A percentile compares a stretch with the other conserved stretches of the same genome.
Evolutionary conservation across 2,113 vertebrate species (phyloP).

Genomic region (Oxyruncus cristatus): DNA sequence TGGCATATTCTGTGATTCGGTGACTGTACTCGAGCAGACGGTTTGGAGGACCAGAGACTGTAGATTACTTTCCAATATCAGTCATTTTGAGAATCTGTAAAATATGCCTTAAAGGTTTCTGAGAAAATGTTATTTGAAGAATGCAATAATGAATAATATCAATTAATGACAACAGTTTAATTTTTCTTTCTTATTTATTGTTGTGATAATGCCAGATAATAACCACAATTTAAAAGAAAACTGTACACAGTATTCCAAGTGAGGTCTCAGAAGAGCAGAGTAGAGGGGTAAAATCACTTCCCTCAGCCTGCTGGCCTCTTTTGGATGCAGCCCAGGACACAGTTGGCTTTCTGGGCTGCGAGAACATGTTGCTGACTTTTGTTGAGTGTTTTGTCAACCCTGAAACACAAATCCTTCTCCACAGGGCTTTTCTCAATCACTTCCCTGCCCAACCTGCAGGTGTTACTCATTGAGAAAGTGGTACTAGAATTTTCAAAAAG

Average conservation of each 20-base stretch:
- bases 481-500: background rate
- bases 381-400: background rate
- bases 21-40: background rate
- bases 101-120: background rate
- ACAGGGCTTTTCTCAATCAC: background rate
- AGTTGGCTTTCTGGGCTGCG: rapidly evolving
- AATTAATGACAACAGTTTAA: background rate
- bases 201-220: background rate
- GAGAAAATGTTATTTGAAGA: background rate
- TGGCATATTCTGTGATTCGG: background rate
- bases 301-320: background rate
- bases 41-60: background rate
- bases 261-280: background rate
- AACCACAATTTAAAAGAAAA: background rate
- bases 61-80: background rate
- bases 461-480: background rate
- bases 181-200: background rate
- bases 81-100: background rate
- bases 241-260: background rate
- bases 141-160: background rate
- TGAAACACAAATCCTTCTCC: background rate
- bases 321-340: background rate
- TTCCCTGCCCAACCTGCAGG: rapidly evolving
- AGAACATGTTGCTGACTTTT: rapidly evolving
- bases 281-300: background rate